Evolutionary conservation across 2,113 vertebrate species (phyloP).

Genomic region (Spermophilus dauricus): DNA sequence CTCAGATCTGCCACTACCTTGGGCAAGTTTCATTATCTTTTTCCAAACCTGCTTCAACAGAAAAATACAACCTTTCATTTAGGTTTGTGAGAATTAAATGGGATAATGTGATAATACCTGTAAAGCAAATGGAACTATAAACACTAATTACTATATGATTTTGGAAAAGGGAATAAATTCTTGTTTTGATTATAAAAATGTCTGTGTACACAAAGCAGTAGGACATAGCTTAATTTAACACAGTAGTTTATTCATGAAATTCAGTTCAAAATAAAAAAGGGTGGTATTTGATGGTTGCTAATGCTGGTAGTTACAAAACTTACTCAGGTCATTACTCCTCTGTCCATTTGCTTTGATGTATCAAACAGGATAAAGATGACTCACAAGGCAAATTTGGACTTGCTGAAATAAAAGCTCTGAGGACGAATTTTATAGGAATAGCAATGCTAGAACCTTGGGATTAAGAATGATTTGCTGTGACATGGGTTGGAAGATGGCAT

Average conservation of each 20-base stretch:
- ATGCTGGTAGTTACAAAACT: background rate
- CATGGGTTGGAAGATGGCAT: too few species aligned
- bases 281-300: background rate
- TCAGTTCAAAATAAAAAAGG: conserved; percentile 41
- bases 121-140: background rate
- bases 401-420: conserved; percentile 44
- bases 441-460: background rate
- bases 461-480: background rate
- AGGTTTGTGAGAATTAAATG: conserved; percentile 24
- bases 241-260: conserved; percentile 2
- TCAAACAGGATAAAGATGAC: background rate
- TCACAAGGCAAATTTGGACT: background rate
- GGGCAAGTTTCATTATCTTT: background rate
- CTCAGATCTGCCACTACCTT: background rate
- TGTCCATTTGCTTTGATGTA: background rate
- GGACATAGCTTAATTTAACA: background rate
- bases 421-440: too few species aligned
- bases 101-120: background rate
- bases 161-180: conserved; percentile 10
- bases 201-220: background rate
- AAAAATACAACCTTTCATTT: conserved; percentile 23
- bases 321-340: background rate
- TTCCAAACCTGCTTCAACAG: background rate
- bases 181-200: conserved; percentile 34
- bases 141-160: background rate